Evolutionary conservation across 2,888 invertebrate genomes (phyloP), one percentile per base, ranked within the genome.

Genomic region (Rhogogaster chlorosoma): DNA sequence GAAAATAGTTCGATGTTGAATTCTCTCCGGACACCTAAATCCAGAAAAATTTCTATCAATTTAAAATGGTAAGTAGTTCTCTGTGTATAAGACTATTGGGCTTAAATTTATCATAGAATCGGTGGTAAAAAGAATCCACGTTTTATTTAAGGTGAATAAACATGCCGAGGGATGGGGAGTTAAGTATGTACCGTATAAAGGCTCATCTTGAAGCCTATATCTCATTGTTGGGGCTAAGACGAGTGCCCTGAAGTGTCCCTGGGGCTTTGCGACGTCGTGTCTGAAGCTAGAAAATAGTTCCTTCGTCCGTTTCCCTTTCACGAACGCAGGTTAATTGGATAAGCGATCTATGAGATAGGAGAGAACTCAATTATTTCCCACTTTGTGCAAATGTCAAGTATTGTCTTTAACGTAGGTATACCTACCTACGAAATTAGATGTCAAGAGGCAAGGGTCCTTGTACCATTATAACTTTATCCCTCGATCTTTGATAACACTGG

Each of bases 171-270:
- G 9, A 42, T 32, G 29, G 53, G 29, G 38, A 73, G 71, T 73
- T 36, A 12, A 73, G 71, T 42, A 73, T 73, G 42, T 73, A 36
- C 71, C 42, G n/a, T 77, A 77, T 32, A 53, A 77, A 32, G 53
- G 45, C 77, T 49, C 53, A 32, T 77, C 4, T 7, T 18, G 29
- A 53, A 32, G 77, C 53, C 32, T 77, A 77, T 77, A 53, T 77
- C 32, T 53, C n/a, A 53, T 77, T 77, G 49, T 53, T n/a, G 18
- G 15, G 77, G 45, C 77, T 38, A 32, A 77, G 71, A 77, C 49
- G 77, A 77, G 45, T 53, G 77, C 32, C 77, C n/a, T 53, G 77
- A 77, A 77, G 77, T 53, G 29, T 77, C 77, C 77, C 77, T 22
- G 29, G 32, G 77, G 77, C 5, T 32, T 49, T 18, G 49, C 18